Evolutionary conservation across 2,113 vertebrate genomes (phyloP), one percentile per base, ranked within the genome.

Genomic region (Dolichotis patagonum): DNA sequence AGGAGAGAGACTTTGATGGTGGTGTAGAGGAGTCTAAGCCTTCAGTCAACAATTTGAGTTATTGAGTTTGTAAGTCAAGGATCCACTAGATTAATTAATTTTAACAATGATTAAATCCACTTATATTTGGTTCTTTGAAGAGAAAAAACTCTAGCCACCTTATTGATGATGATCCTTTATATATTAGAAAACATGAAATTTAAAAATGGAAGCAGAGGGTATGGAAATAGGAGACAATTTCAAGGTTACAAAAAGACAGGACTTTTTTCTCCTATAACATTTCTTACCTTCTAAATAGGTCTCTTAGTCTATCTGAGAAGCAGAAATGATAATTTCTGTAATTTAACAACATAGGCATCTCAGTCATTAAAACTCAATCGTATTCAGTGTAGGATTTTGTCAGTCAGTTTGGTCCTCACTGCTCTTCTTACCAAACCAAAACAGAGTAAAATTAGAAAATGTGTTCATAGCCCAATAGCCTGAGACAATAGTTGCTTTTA

Each of bases 401-500:
- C 54, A 54, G 4, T 13, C 5, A 43, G 12, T 54, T 88, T 87
- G 7, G 60, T 90, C 28, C 87, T 95, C 67, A 63, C 8, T 1
- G 49, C 12, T 84, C 22, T 77, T 63, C 43, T 90, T 43, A 54
- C 32, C 28, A 90, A 77, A 65, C 10, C 85, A 80, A 87, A 94
- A 26, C 17, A 43, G 7, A n/a, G 32, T 89, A 89, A 69, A 96
- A 86, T 75, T 49, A 97, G 71, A 80, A 95, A 91, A 75, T 26
- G 75, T 63, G 52, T 62, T 71, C 65, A 86, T 19, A 69, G 22
- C 26, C 24, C 41, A 80, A 58, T 10, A 89, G 10, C 11, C 73
- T 85, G 30, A 85, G 35, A 96, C 49, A 92, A 95, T 3, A 67
- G 65, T 75, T 81, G 22, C 60, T 94, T 41, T 85, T 80, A 78